Evolutionary conservation across 2,113 vertebrate genomes (phyloP).

Genomic region (Asarcornis scutulata): DNA sequence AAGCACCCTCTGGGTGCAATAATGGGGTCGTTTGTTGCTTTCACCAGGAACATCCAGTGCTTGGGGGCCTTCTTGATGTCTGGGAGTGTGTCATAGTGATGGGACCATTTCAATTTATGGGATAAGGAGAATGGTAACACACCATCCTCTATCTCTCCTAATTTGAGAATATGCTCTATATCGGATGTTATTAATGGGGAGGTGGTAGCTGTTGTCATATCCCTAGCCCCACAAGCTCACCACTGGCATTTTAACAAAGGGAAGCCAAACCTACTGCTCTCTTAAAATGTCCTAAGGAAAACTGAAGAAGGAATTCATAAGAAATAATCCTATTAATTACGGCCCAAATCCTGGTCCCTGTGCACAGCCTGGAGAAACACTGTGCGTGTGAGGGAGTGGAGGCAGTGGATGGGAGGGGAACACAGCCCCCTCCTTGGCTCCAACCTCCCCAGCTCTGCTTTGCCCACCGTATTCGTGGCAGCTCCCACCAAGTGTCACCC

Average conservation of each 20-base stretch:
- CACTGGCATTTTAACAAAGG: neutral
- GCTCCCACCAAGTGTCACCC: neutral
- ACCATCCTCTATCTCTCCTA: neutral
- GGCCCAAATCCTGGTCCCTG: constrained; percentile 54
- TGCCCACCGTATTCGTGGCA: neutral
- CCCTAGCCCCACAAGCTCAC: neutral
- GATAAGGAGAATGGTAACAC: neutral
- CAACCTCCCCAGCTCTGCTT: accelerated
- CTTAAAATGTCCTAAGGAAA: accelerated
- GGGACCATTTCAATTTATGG: accelerated
- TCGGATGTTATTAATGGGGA: accelerated
- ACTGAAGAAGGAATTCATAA: neutral
- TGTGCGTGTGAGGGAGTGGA: accelerated
- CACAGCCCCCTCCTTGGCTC: neutral
- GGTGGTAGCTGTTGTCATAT: accelerated
- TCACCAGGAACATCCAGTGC: accelerated
- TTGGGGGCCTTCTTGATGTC: accelerated
- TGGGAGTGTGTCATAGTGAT: accelerated
- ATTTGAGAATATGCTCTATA: accelerated
- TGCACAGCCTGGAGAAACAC: neutral
- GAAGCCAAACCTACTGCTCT: neutral
- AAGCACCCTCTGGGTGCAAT: accelerated
- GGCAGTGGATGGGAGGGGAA: neutral
- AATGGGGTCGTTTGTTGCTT: neutral
- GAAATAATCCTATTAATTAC: constrained; percentile 62